Percentiles rank a stretch among this genome's conserved stretches.
These are phyloP conservation scores for Phalloptychus januarius DNA, from an alignment of 2,797 vertebrate species.

Conservation along the genomic window DNA sequence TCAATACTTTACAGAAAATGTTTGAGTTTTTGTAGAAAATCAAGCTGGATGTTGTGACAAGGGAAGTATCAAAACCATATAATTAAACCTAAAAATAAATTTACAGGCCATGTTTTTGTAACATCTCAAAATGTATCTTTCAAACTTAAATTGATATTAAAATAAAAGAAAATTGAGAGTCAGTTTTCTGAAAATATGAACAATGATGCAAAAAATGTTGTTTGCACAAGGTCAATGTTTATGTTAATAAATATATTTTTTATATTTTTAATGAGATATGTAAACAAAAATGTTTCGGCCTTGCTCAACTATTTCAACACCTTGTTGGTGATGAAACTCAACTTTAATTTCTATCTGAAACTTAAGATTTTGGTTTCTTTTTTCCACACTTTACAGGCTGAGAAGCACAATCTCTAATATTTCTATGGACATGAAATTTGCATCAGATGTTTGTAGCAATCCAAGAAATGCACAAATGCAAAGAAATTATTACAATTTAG, in stretches of 20 bases:
- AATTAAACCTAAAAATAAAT: conserved; percentile 1
- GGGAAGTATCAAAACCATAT: too few species aligned
- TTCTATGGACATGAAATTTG: background rate
- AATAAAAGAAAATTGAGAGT: background rate
- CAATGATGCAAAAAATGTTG: background rate
- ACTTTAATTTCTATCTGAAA: background rate
- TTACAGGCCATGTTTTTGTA: background rate
- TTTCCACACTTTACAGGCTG: background rate
- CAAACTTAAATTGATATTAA: background rate
- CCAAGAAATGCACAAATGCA: background rate
- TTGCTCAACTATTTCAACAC: background rate
- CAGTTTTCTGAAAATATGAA: background rate
- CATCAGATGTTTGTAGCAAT: background rate
- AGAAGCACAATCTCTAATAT: background rate
- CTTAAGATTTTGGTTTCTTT: background rate
- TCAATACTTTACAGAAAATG: background rate
- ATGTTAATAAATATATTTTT: background rate
- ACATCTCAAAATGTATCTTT: background rate
- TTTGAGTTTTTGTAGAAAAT: background rate
- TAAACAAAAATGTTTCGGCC: too few species aligned
- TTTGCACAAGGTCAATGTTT: background rate
- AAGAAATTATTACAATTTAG: too few species aligned
- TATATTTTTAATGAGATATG: too few species aligned
- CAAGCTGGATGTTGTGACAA: background rate
- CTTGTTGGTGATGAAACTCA: background rate